These are phyloP conservation scores for Andricus curvator DNA, from an alignment of 2,888 invertebrate genomes.

Conservation along the genomic window DNA sequence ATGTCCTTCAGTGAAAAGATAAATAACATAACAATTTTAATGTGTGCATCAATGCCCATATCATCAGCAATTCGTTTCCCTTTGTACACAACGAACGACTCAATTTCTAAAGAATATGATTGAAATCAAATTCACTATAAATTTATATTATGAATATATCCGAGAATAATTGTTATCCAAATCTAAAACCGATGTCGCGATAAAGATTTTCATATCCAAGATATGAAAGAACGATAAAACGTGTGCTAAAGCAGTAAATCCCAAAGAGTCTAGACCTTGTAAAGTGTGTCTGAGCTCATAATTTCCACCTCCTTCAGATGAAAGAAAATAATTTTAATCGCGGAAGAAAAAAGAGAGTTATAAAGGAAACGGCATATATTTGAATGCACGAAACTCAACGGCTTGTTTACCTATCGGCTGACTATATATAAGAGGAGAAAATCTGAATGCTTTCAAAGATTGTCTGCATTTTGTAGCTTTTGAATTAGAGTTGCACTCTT, in stretches of 20 bases:
- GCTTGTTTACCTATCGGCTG: neutral
- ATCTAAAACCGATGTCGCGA: conserved; percentile 22
- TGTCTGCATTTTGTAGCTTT: neutral
- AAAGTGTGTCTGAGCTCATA: conserved; percentile 30
- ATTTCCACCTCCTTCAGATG: conserved; percentile 8
- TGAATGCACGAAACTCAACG: neutral
- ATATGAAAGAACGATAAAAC: conserved; percentile 35
- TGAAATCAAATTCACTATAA: conserved; percentile 4
- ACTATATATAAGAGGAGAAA: neutral
- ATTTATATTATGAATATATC: conserved; percentile 13
- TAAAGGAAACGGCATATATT: neutral
- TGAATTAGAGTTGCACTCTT: neutral
- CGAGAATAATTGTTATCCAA: conserved; percentile 9
- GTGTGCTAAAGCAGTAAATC: conserved; percentile 20
- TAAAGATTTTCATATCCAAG: conserved; percentile 36
- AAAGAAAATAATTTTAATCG: conserved; percentile 24
- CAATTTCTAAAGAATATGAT: conserved; percentile 2
- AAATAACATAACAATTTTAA: neutral
- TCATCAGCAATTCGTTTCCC: neutral
- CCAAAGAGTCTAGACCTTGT: conserved; percentile 38
- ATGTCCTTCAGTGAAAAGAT: neutral
- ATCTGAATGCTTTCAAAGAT: neutral
- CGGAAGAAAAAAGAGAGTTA: neutral
- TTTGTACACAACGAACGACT: conserved; percentile 10
- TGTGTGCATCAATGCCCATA: neutral